phyloP scores from a whole-genome alignment of 2,113 vertebrate species.

The Macroglossus sobrinus region DNA sequence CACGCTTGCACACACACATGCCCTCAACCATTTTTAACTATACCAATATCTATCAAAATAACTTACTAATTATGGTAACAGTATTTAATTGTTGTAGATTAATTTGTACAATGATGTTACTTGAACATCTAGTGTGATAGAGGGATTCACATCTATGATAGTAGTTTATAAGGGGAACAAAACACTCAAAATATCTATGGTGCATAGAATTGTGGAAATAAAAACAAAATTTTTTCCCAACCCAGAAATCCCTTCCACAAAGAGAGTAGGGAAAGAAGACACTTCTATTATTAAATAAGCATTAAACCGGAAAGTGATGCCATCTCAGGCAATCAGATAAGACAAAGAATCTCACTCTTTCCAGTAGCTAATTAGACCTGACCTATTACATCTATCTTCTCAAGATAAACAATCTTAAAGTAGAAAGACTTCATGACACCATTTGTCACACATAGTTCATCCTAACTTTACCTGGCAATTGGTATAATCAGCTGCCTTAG shows the following conservation, averaged over 20 bases:
- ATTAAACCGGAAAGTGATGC: not conserved
- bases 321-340: not conserved
- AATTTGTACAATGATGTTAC: not conserved
- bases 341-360: not conserved
- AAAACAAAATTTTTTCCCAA: not conserved
- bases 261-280: not conserved
- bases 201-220: not conserved
- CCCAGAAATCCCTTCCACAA: not conserved
- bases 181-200: not conserved
- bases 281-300: not conserved
- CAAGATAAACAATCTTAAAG: not conserved
- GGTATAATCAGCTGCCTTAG: not conserved
- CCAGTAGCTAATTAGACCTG: not conserved
- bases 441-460: not conserved
- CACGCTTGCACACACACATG: too few relatives aligned
- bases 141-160: not conserved
- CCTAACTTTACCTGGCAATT: not conserved
- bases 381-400: not conserved
- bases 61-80: not conserved
- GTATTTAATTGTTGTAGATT: not conserved
- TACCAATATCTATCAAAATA: not conserved
- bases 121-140: not conserved
- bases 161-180: not conserved
- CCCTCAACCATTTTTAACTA: not conserved
- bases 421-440: not conserved